These are phyloP conservation scores for Paracanthobrama guichenoti DNA, from an alignment of 2,113 vertebrate genomes.

Conservation along the genomic window DNA sequence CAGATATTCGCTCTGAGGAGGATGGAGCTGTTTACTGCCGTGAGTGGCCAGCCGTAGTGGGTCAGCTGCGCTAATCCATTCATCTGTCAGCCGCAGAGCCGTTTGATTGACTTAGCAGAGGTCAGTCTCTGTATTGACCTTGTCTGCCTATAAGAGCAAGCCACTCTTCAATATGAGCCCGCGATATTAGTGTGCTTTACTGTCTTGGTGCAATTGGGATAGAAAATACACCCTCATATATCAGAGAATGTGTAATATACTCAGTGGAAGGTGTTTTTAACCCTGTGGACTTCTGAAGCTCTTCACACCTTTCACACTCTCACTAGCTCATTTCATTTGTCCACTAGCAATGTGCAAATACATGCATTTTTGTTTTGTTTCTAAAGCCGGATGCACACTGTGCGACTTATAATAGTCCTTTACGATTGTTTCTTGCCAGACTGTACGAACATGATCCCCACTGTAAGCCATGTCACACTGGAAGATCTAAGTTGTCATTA, in stretches of 20 bases:
- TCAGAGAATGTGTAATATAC: neutral
- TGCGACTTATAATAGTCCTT: too few species aligned
- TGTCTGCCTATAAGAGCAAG: constrained; percentile 21
- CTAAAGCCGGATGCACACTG: neutral
- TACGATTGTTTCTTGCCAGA: too few species aligned
- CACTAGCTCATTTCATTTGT: neutral
- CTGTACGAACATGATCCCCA: too few species aligned
- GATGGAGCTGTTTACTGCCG: constrained; percentile 48
- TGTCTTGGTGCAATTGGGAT: neutral
- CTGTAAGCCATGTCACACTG: too few species aligned
- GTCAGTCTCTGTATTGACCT: constrained; percentile 58
- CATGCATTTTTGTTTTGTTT: neutral
- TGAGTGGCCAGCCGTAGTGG: constrained; percentile 60
- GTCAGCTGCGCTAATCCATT: constrained; percentile 66
- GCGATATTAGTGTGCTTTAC: neutral
- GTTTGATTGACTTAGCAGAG: constrained; percentile 69
- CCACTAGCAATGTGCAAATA: neutral
- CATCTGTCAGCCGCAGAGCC: constrained; percentile 62
- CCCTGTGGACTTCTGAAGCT: neutral
- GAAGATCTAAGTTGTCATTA: too few species aligned
- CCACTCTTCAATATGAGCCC: neutral
- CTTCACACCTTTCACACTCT: neutral
- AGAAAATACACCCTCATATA: neutral
- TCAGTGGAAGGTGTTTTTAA: neutral
- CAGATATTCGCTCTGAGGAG: constrained; percentile 5